Evolutionary conservation across 1,140 invertebrate species (phyloP), one percentile per base, ranked within the genome.

Genomic region (Nasonia giraulti): DNA sequence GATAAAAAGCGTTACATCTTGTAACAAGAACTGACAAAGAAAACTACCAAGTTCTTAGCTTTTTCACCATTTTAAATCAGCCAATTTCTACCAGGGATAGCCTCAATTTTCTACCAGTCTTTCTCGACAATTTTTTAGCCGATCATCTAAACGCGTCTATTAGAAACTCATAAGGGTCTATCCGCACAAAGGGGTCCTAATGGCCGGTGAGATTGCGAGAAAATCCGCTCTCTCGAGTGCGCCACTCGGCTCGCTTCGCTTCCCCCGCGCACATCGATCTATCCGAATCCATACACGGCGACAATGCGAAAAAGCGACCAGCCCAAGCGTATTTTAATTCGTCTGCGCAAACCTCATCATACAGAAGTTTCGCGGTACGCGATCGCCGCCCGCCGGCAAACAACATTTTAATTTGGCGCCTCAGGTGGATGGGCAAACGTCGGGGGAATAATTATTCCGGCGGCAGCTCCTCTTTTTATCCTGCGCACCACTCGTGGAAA

Each of bases 381-480:
- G n/a, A n/a, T n/a, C n/a, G n/a, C n/a, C n/a, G n/a, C n/a, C n/a
- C n/a, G 27, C 27, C 27, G 27, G 27, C 77, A 86, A 86, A 86
- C 80, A 86, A 69, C 74, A 86, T 84, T 86, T 86, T 84, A 86
- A 86, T 86, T 86, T 85, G 77, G 11, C 50, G 23, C 40, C 78
- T 80, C 33, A 74, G 76, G 76, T 79, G 44, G 77, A 55, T 85
- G 44, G 66, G 71, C 40, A 85, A 85, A 85, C 47, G 76, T 68
- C 3, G 40, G 74, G 27, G 11, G 27, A 66, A 85, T 85, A 85
- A 85, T 85, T 85, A 79, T 82, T 71, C 74, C 68, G 33, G 33
- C 5, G 33, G n/a, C 8, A 8, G 33, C 68, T 62, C 23, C 81
- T 71, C 55, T 76, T 82, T 33, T 23, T 40, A 82, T 37, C 2